A percentile compares a stretch with the other conserved stretches of the same genome.
phyloP scores from a whole-genome alignment of 2,113 vertebrate genomes.

The Phoxinus phoxinus region DNA sequence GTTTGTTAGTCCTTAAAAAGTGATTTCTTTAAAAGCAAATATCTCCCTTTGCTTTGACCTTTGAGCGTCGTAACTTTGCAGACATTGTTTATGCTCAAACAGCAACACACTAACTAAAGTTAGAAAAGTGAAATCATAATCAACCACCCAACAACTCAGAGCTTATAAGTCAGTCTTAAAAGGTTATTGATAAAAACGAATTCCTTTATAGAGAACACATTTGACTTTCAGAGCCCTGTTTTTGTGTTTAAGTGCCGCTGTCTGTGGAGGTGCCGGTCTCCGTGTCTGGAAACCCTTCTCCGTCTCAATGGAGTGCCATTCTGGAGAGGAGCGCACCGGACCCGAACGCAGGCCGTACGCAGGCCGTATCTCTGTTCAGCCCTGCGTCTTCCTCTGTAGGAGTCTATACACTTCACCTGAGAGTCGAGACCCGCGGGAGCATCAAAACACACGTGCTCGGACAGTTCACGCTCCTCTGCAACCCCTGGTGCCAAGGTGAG shows the following conservation, averaged over 20 bases:
- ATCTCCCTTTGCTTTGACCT: too few relatives aligned
- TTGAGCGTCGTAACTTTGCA: too few relatives aligned
- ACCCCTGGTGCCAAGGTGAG: constrained; percentile 75
- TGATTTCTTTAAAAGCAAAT: too few relatives aligned
- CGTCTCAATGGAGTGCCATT: constrained; percentile 64
- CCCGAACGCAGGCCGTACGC: not conserved
- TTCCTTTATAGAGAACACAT: not conserved
- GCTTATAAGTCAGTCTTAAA: too few relatives aligned
- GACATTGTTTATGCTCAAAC: too few relatives aligned
- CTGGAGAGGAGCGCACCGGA: constrained; percentile 38
- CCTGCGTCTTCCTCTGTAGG: constrained; percentile 70
- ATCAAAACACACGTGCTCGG: not conserved
- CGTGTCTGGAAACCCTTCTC: constrained; percentile 4
- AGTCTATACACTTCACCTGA: constrained; percentile 65
- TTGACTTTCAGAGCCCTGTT: not conserved
- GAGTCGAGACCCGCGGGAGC: not conserved
- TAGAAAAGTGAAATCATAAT: too few relatives aligned
- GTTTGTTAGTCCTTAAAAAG: too few relatives aligned
- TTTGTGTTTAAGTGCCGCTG: constrained; percentile 20
- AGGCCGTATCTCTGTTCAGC: constrained; percentile 63
- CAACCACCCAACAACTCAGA: too few relatives aligned
- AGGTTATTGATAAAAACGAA: not conserved
- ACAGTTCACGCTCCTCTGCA: constrained; percentile 72
- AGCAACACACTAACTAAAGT: too few relatives aligned
- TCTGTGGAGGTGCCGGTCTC: constrained; percentile 61